A percentile compares a stretch with the other conserved stretches of the same genome.
Conservation (phyloP, 2,888 invertebrate species). For the Dorcus hopei region DNA sequence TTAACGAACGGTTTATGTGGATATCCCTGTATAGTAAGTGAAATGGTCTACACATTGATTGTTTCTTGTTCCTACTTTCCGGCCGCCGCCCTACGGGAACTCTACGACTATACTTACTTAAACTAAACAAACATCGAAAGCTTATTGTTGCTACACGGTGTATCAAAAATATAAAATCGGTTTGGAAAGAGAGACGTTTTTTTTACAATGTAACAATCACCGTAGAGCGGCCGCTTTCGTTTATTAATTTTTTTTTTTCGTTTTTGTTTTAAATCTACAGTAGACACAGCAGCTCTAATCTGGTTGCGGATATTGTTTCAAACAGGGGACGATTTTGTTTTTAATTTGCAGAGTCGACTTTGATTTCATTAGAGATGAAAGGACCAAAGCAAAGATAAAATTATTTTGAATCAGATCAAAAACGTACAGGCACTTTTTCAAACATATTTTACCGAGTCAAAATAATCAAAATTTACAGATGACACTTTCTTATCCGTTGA, state of each 20-base stretch:
- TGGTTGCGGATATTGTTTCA: no score
- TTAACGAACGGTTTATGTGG: no score
- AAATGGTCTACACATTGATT: slow-evolving; percentile 35
- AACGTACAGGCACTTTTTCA: no score
- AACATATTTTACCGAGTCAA: no score
- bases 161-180: slow-evolving; percentile 31
- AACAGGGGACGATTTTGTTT: no score
- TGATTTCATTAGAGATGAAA: no score
- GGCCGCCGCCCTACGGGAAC: slow-evolving; percentile 3
- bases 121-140: slow-evolving; percentile 21
- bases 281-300: no score
- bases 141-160: slow-evolving; percentile 21
- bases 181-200: slow-evolving; percentile 19
- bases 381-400: no score
- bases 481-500: no score
- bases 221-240: slow-evolving; percentile 13
- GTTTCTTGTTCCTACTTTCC: slow-evolving; percentile 23
- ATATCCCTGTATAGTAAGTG: slow-evolving; percentile 5
- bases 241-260: neutral
- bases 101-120: slow-evolving; percentile 7
- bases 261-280: neutral
- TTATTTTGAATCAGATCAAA: no score
- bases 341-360: no score
- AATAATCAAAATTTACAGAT: no score
- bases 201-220: slow-evolving; percentile 18